These are phyloP conservation scores for Rotaria magnacalcarata DNA, from an alignment of 2,888 invertebrate genomes.

Conservation along the genomic window DNA sequence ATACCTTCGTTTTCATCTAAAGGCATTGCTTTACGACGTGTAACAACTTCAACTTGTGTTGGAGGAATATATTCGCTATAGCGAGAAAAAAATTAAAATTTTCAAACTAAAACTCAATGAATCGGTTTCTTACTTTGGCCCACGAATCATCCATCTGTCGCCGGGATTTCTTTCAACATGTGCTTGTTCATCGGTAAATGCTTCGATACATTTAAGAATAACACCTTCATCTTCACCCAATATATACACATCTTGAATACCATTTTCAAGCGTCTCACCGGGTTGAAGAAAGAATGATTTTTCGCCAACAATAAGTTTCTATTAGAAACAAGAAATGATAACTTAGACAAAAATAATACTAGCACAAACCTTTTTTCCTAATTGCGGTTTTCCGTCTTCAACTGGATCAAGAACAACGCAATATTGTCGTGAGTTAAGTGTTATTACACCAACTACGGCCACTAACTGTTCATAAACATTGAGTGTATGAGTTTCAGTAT, in stretches of 20 bases:
- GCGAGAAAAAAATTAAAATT: neutral
- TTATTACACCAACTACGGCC: conserved; percentile 60
- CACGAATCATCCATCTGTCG: conserved; percentile 62
- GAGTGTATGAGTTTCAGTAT: conserved; percentile 63
- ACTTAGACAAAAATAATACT: no score
- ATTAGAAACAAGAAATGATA: conserved; percentile 46
- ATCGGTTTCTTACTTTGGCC: conserved; percentile 52
- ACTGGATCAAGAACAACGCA: conserved; percentile 61
- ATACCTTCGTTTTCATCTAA: conserved; percentile 60
- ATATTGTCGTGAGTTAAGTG: conserved; percentile 61
- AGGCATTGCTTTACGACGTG: conserved; percentile 60
- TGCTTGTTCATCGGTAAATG: conserved; percentile 49
- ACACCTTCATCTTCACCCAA: conserved; percentile 62
- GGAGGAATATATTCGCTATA: conserved; percentile 61
- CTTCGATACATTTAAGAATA: conserved; percentile 56
- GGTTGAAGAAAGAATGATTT: conserved; percentile 62
- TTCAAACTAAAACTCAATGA: no score
- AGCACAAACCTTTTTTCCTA: conserved; percentile 55
- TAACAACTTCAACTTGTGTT: conserved; percentile 62
- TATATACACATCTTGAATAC: conserved; percentile 61
- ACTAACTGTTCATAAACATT: conserved; percentile 62
- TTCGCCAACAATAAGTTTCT: conserved; percentile 62
- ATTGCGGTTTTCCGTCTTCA: conserved; percentile 56
- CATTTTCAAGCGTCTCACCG: conserved; percentile 60
- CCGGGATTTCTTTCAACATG: conserved; percentile 56